Conservation (phyloP, 2,113 vertebrate genomes). For the Pseudorectes ferrugineus region DNA sequence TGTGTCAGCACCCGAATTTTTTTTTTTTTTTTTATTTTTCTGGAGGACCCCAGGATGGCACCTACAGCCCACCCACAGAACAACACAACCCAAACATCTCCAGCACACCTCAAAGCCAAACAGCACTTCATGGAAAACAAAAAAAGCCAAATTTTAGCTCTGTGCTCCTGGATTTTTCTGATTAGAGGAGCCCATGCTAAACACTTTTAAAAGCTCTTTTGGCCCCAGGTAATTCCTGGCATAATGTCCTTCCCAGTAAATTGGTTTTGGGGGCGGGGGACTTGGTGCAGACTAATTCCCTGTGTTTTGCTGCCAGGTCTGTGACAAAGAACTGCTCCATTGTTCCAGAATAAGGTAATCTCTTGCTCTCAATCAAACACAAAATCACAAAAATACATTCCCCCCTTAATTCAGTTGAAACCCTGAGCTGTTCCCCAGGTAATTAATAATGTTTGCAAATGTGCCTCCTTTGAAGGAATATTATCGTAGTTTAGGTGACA, state of each 20-base stretch:
- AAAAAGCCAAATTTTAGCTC: not conserved
- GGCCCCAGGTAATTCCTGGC: slow-evolving; percentile 41
- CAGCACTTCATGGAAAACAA: not conserved
- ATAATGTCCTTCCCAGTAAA: slow-evolving; percentile 24
- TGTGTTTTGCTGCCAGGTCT: not conserved
- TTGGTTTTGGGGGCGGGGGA: not conserved
- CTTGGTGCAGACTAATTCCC: not conserved
- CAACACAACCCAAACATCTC: not conserved
- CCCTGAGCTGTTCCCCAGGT: not conserved
- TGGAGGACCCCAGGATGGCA: too few species aligned
- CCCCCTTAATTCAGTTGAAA: slow-evolving; percentile 5
- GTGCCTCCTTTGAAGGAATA: slow-evolving; percentile 5
- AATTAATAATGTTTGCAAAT: not conserved
- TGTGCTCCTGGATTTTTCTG: not conserved
- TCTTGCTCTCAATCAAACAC: not conserved
- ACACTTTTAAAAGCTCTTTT: slow-evolving; percentile 22
- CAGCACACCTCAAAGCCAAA: not conserved
- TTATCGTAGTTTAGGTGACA: not conserved
- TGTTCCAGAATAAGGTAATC: not conserved
- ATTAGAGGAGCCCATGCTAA: not conserved
- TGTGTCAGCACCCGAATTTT: not conserved
- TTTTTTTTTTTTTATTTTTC: not conserved
- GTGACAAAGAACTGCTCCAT: not conserved
- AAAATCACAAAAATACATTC: not conserved
- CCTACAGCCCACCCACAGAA: not conserved